Evolutionary conservation across 35 echinoderm and acorn worm species (phyloP).

Genomic region (Chiridota heheva): DNA sequence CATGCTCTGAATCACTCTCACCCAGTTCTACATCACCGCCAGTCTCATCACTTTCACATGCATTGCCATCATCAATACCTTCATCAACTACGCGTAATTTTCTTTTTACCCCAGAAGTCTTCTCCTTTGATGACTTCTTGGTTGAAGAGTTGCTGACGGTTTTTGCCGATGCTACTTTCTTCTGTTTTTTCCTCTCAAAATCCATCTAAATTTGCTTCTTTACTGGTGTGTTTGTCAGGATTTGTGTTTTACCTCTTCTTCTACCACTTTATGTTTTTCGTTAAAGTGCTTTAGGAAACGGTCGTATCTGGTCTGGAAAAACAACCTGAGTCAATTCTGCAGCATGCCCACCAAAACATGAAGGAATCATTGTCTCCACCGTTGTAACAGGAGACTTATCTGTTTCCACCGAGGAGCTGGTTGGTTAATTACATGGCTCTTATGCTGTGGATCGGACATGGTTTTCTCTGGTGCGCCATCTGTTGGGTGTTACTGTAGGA

Average conservation of each 20-base stretch:
- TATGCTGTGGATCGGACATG: too few relatives aligned
- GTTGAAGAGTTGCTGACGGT: not conserved
- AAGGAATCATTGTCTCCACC: too few relatives aligned
- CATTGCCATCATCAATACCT: not conserved
- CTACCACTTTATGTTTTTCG: not conserved
- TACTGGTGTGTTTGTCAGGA: not conserved
- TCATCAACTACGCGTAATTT: too few relatives aligned
- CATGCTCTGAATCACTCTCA: not conserved
- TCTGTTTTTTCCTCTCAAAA: not conserved
- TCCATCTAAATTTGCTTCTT: not conserved
- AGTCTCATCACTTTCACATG: not conserved
- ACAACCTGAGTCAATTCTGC: too few relatives aligned
- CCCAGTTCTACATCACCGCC: not conserved
- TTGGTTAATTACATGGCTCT: too few relatives aligned
- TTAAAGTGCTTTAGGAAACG: not conserved
- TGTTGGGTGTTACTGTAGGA: too few relatives aligned
- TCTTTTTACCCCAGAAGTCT: too few relatives aligned
- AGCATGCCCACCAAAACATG: too few relatives aligned
- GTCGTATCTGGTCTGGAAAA: not conserved
- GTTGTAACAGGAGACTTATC: too few relatives aligned
- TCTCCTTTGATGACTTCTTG: too few relatives aligned
- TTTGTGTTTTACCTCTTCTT: not conserved
- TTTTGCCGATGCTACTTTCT: not conserved
- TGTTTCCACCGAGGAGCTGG: too few relatives aligned
- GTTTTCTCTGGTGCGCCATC: too few relatives aligned